These are phyloP conservation scores for Drosophila nigricruria DNA, from an alignment of 2,888 invertebrate species.

Conservation along the genomic window DNA sequence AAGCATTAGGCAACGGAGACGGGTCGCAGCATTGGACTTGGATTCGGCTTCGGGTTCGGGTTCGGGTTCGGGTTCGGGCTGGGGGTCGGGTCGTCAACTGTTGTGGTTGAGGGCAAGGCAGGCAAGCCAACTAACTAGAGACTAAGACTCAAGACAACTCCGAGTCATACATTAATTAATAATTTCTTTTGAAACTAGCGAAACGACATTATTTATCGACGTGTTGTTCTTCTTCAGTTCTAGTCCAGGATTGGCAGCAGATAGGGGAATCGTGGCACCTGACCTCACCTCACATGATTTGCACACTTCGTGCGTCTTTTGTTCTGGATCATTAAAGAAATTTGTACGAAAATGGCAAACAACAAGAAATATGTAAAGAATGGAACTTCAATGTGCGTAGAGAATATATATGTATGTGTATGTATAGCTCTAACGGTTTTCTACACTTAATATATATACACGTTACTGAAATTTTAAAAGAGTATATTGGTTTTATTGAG, in stretches of 20 bases:
- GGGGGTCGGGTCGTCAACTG: constrained; percentile 2
- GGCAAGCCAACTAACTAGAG: constrained; percentile 28
- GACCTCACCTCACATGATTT: constrained; percentile 1
- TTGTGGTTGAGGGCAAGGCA: constrained; percentile 26
- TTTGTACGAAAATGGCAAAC: constrained; percentile 34
- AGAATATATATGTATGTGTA: neutral
- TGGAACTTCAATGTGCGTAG: constrained; percentile 17
- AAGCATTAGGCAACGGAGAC: constrained; percentile 13
- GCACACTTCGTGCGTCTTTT: constrained; percentile 7
- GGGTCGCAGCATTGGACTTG: neutral
- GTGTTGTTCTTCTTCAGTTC: constrained; percentile 18
- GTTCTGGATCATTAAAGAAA: constrained; percentile 16
- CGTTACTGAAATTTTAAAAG: too few species aligned
- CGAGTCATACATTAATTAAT: constrained; percentile 69
- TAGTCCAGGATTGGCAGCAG: neutral
- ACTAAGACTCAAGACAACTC: constrained; percentile 30
- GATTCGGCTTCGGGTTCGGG: neutral
- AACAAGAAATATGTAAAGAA: constrained; percentile 14
- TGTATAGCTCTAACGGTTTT: constrained; percentile 28
- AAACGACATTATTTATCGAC: constrained; percentile 66
- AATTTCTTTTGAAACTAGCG: constrained; percentile 63
- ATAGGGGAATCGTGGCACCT: neutral
- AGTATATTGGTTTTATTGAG: neutral
- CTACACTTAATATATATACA: neutral
- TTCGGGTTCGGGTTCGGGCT: neutral